Evolutionary conservation across 1,140 invertebrate species (phyloP), one percentile per base, ranked within the genome.

Genomic region (Ctenoplectra terminalis): DNA sequence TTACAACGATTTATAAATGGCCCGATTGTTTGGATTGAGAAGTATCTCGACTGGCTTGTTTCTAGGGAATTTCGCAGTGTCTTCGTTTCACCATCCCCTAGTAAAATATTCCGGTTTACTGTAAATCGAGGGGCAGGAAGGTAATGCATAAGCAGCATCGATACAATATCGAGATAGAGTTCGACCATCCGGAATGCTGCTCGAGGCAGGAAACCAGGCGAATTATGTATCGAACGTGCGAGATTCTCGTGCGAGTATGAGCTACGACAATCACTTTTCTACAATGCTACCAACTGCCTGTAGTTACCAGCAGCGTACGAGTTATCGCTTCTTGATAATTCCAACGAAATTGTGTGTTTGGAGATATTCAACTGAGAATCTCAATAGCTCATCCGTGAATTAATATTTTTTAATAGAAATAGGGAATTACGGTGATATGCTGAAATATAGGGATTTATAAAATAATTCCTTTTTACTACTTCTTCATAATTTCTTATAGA

Each of bases 101-200:
- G 75, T 26, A 48, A 70, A 71, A 69, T 78, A 78, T 70, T 70
- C 40, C 40, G 4, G 63, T 37, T 70, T 78, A 60, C 66, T 34
- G 29, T 78, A 78, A 78, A 71, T 69, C 64, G 66, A 7, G 75
- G 37, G 29, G 50, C 52, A 78, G 75, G 40, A 70, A 70, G 75
- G 52, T 56, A 71, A 78, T 78, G 66, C 75, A 78, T 71, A 78
- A 78, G 54, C 46, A 20, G 75, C 56, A 71, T 71, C 75, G 66
- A 78, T 78, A 78, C 66, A 78, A 78, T 78, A 71, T 78, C 75
- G 75, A 78, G 75, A 78, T 78, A 78, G 75, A 29, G 75, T 48
- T 37, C 29, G 67, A 46, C 52, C 66, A 71, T 58, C 74, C 75
- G 52, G 52, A 78, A 70, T 78, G 66, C 75, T 54, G 75, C 75